A percentile compares a stretch with the other conserved stretches of the same genome.
phyloP scores from a whole-genome alignment of 2,888 invertebrate species.

The Trissoscelio sp. region DNA sequence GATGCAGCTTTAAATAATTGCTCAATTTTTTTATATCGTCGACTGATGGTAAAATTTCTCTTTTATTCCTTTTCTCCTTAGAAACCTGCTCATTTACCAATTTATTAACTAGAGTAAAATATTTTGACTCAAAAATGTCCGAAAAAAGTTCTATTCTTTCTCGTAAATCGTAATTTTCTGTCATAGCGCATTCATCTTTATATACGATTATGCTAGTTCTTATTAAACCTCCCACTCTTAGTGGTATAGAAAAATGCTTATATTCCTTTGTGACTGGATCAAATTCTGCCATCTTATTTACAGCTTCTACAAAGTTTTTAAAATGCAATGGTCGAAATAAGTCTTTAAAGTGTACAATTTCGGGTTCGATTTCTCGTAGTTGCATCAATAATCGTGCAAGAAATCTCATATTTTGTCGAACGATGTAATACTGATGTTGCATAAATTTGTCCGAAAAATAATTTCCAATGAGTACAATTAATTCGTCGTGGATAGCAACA shows the following conservation, averaged over 20 bases:
- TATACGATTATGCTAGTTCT: not conserved
- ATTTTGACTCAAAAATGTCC: not conserved
- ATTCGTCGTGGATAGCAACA: slow-evolving; percentile 20
- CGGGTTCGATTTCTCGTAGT: not conserved
- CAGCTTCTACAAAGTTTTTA: not conserved
- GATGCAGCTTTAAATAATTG: not conserved
- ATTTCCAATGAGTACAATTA: slow-evolving; percentile 34
- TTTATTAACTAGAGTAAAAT: slow-evolving; percentile 18
- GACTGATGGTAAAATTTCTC: not conserved
- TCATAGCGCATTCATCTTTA: not conserved
- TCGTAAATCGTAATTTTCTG: not conserved
- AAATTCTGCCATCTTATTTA: not conserved
- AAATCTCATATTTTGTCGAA: slow-evolving; percentile 28
- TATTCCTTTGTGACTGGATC: not conserved
- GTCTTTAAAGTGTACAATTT: not conserved
- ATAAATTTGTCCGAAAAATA: slow-evolving; percentile 35
- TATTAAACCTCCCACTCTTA: not conserved
- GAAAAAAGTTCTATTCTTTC: not conserved
- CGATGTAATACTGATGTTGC: slow-evolving; percentile 38
- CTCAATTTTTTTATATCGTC: not conserved
- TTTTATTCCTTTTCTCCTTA: not conserved
- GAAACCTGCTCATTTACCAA: not conserved
- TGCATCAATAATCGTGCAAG: not conserved
- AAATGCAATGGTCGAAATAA: not conserved
- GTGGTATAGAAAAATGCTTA: not conserved